Conservation (phyloP, 2,113 vertebrate species). For the Malurus elegans region DNA sequence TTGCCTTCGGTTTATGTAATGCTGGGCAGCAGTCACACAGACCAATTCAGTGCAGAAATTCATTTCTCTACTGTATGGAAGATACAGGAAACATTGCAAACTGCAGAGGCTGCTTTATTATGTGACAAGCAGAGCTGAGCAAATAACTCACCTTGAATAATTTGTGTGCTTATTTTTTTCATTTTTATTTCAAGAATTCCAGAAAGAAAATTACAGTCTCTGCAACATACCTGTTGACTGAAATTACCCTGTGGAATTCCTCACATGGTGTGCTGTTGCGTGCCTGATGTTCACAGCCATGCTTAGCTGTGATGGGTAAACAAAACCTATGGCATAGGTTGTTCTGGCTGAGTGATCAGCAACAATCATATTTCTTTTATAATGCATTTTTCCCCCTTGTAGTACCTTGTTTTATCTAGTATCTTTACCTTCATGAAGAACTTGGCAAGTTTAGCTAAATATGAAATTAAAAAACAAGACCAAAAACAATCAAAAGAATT, state of each 20-base stretch:
- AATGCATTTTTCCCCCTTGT: background rate
- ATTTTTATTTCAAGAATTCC: background rate
- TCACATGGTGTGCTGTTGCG: background rate
- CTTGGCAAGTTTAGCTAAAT: background rate
- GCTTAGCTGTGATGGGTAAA: background rate
- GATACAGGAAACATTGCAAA: background rate
- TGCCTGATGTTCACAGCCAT: background rate
- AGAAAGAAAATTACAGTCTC: background rate
- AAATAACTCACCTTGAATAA: background rate
- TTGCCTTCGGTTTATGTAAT: background rate
- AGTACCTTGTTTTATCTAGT: background rate
- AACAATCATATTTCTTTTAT: background rate
- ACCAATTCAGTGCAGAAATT: background rate
- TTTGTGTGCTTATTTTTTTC: background rate
- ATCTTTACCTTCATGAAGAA: background rate
- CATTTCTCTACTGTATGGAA: background rate
- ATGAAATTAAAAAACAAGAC: background rate
- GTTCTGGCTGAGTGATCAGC: background rate
- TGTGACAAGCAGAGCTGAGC: background rate
- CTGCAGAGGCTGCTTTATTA: background rate
- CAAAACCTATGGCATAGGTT: background rate
- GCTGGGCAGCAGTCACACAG: background rate
- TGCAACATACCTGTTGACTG: background rate
- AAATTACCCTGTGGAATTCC: background rate
- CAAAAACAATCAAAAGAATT: accelerated